Conservation (phyloP, 2,888 invertebrate species). For the Clanis bilineata region DNA sequence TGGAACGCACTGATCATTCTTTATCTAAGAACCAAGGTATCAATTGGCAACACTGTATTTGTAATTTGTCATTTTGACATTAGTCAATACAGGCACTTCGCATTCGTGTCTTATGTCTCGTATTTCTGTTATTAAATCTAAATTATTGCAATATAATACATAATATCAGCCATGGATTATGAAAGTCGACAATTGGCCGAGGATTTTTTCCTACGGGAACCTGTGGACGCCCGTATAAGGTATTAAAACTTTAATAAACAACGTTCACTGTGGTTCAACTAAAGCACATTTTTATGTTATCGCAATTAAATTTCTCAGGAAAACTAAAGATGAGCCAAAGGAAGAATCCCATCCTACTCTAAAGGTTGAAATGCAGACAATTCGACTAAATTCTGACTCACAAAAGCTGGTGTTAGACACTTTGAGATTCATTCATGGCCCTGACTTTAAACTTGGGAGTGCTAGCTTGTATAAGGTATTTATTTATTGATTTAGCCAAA, state of each 20-base stretch:
- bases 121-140: constrained; percentile 26
- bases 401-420: constrained; percentile 89
- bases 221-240: constrained; percentile 84
- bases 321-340: constrained; percentile 67
- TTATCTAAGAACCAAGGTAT: too few species aligned
- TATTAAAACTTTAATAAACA: constrained; percentile 37
- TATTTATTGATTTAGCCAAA: background rate
- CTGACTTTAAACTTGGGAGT: constrained; percentile 83
- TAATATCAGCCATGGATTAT: constrained; percentile 75
- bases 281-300: constrained; percentile 31
- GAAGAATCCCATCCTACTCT: constrained; percentile 78
- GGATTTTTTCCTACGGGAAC: constrained; percentile 84
- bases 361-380: constrained; percentile 89
- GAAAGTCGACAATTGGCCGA: constrained; percentile 81
- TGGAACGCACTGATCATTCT: too few species aligned
- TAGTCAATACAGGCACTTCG: background rate
- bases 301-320: constrained; percentile 44
- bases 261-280: constrained; percentile 16
- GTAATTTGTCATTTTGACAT: too few species aligned
- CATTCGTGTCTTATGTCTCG: constrained; percentile 19
- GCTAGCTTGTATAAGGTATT: constrained; percentile 81
- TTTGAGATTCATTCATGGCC: constrained; percentile 88
- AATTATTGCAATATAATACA: constrained; percentile 23
- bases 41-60: too few species aligned
- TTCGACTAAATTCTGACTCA: constrained; percentile 85